Evolutionary conservation across 2,888 invertebrate genomes (phyloP), one percentile per base, ranked within the genome.

Genomic region (Cremastobaeus sp.): DNA sequence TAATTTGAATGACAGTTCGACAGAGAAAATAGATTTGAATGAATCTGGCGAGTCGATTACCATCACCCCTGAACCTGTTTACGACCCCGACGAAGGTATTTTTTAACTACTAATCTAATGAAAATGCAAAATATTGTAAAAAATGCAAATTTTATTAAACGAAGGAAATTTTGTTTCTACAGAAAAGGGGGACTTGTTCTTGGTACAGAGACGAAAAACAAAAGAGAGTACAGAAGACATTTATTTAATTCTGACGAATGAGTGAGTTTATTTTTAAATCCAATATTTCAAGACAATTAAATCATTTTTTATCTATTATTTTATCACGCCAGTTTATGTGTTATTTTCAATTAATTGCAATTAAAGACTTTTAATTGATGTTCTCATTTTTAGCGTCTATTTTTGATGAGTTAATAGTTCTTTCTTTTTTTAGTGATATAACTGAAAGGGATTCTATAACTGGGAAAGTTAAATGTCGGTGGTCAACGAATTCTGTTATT

Each of bases 391-490:
- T n/a, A n/a, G n/a, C n/a, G n/a, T n/a, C n/a, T n/a, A n/a, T n/a
- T n/a, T n/a, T n/a, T n/a, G n/a, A n/a, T n/a, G n/a, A n/a, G n/a
- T n/a, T n/a, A 25, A 25, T 25, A 5, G 25, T 5, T 25, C 8
- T 3, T 5, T 25, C 3, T 5, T 25, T 5, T 54, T 84, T 77
- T 21, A 89, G 89, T 34, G 88, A 89, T 74, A 88, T 91, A 32
- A 89, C 89, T 66, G 91, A 91, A 84, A 88, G 88, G 71, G 89
- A 90, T 82, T 82, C 88, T 1, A 82, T 88, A 43, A 89, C 84
- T 47, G 87, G 85, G 48, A 83, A 79, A 74, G 66, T 86, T 0
- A 86, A 82, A 70, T 85, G 87, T 75, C 83, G 84, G 83, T 90
- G 84, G 85, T 84, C 85, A 14, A 83, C 80, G 1, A 81, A 81